Percentiles rank a stretch among this genome's conserved stretches.
Conservation (phyloP, 2,797 vertebrate species). For the Liparis tanakae region DNA sequence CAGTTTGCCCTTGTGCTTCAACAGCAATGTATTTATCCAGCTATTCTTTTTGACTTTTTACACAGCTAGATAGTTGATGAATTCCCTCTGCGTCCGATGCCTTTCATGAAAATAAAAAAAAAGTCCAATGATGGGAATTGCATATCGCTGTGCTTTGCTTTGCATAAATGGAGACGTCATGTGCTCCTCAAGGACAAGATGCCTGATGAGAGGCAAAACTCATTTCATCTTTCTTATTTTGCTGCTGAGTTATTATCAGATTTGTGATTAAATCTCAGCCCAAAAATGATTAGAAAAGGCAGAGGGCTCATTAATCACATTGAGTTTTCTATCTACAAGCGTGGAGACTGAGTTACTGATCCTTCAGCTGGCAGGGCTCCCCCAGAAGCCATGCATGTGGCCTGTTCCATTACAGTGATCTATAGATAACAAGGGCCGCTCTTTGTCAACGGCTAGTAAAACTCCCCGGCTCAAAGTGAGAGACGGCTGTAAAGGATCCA, state of each 20-base stretch:
- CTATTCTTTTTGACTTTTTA: slow-evolving; percentile 16
- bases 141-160: slow-evolving; percentile 62
- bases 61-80: slow-evolving; percentile 49
- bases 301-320: slow-evolving; percentile 77
- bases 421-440: slow-evolving; percentile 65
- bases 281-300: slow-evolving; percentile 80
- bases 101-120: slow-evolving; percentile 53
- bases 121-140: slow-evolving; percentile 47
- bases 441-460: slow-evolving; percentile 65
- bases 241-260: slow-evolving; percentile 78
- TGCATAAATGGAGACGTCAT: slow-evolving; percentile 69
- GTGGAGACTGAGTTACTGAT: slow-evolving; percentile 61
- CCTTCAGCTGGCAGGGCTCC: slow-evolving; percentile 51
- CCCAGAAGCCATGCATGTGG: slow-evolving; percentile 61
- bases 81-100: slow-evolving; percentile 44
- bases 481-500: slow-evolving; percentile 46
- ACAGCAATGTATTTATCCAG: slow-evolving; percentile 28
- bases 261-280: slow-evolving; percentile 79
- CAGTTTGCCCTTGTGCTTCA: slow-evolving; percentile 50
- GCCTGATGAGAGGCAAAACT: slow-evolving; percentile 73
- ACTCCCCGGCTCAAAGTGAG: slow-evolving; percentile 56
- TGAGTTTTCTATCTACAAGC: slow-evolving; percentile 55
- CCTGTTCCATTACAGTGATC: slow-evolving; percentile 69
- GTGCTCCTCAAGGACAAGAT: slow-evolving; percentile 75
- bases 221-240: slow-evolving; percentile 76